Evolutionary conservation across 2,113 vertebrate genomes (phyloP).

Genomic region (Callaeas wilsoni): DNA sequence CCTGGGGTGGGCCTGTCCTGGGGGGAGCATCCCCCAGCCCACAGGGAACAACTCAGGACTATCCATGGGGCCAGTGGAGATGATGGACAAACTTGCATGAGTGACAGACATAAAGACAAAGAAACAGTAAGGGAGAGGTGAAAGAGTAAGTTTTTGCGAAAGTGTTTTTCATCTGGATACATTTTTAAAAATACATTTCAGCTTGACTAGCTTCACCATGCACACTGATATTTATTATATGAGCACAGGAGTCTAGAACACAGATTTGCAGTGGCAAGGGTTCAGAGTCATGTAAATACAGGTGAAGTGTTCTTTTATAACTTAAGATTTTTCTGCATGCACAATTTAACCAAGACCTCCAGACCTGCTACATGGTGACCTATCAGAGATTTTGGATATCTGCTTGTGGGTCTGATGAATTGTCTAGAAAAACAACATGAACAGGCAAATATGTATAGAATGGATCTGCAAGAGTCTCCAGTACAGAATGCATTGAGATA

Average conservation of each 20-base stretch:
- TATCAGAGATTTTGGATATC: neutral
- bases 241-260: neutral
- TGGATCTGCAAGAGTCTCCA: neutral
- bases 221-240: neutral
- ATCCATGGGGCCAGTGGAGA: neutral
- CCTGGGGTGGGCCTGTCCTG: no score
- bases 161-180: neutral
- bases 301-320: neutral
- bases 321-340: neutral
- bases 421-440: neutral
- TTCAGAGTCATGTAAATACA: neutral
- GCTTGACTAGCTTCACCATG: neutral
- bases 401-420: neutral
- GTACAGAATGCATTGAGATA: neutral
- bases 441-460: neutral
- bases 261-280: neutral
- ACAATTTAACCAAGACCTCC: neutral
- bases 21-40: rapidly evolving
- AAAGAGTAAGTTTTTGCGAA: neutral
- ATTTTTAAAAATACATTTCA: neutral
- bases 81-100: neutral
- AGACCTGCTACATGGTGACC: neutral
- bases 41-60: rapidly evolving
- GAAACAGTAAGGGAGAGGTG: neutral
- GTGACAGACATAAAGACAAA: neutral